Conservation (phyloP, 2,113 vertebrate species). For the Microtus oregoni region DNA sequence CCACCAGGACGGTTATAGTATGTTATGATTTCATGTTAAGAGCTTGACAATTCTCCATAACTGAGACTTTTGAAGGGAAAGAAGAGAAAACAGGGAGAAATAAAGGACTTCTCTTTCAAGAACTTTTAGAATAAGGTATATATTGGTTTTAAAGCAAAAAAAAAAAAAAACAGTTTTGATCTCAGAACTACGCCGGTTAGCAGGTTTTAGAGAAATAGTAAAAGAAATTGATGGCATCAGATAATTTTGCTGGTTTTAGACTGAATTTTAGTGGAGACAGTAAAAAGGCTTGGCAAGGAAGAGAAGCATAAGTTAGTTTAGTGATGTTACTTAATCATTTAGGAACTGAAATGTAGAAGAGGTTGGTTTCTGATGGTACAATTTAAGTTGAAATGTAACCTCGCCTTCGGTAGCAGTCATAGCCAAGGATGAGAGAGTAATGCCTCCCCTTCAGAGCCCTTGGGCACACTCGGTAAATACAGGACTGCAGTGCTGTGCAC, state of each 20-base stretch:
- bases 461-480: not conserved
- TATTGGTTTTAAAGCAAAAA: constrained; percentile 22
- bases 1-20: not conserved
- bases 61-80: not conserved
- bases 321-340: not conserved
- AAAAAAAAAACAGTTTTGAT: not conserved
- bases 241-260: not conserved
- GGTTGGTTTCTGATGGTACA: not conserved
- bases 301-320: not conserved
- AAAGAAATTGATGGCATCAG: not conserved
- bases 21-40: not conserved
- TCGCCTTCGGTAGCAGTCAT: not conserved
- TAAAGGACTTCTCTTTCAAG: not conserved
- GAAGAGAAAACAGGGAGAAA: not conserved
- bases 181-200: not conserved
- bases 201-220: constrained; percentile 1
- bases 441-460: not conserved
- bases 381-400: not conserved
- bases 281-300: not conserved
- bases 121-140: not conserved
- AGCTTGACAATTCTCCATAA: not conserved
- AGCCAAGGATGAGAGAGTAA: not conserved
- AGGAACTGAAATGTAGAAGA: not conserved
- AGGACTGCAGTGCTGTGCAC: not conserved
- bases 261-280: not conserved